Evolutionary conservation across 2,888 invertebrate species (phyloP), one percentile per base, ranked within the genome.

Genomic region (Leucania comma): DNA sequence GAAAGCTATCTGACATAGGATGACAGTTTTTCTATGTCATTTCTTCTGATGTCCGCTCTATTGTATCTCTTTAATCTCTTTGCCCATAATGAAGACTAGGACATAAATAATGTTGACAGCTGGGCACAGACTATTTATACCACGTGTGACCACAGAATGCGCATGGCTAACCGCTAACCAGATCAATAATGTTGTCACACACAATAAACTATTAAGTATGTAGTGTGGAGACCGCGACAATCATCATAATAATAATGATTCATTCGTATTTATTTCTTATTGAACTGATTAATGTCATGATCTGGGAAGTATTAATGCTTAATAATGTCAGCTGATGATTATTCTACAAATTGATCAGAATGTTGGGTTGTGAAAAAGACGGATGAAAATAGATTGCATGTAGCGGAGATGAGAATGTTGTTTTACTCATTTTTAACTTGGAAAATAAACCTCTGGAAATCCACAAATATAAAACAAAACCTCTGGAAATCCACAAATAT

Each of bases 81-180:
- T n/a, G n/a, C n/a, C n/a, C n/a, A 0, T 35, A 50, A 5, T 50
- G 22, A 32, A 54, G 48, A 42, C 8, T 64, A 65, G 32, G 38
- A 59, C 32, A 35, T 78, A 78, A 81, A 53, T 64, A 58, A 67
- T 53, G 54, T 54, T 72, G 78, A 81, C 78, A 81, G 67, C 35
- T 58, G 32, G 77, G 78, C 78, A 72, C 82, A 81, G 78, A 76
- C 32, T 78, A 81, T 78, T 57, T 60, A 76, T 67, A 57, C 57
- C 14, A 35, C 54, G 10, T 32, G 22, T 46, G 51, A 81, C 78
- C 78, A 65, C 78, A 72, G 72, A 78, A 54, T 79, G 72, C 58
- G 38, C 79, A 78, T 54, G 3, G 42, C 1, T 3, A 35, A 68
- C 72, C 66, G 42, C 65, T 38, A 54, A 77, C 54, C 51, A 61